Evolutionary conservation across 2,888 invertebrate genomes (phyloP).

Genomic region (Eurytoma californica): DNA sequence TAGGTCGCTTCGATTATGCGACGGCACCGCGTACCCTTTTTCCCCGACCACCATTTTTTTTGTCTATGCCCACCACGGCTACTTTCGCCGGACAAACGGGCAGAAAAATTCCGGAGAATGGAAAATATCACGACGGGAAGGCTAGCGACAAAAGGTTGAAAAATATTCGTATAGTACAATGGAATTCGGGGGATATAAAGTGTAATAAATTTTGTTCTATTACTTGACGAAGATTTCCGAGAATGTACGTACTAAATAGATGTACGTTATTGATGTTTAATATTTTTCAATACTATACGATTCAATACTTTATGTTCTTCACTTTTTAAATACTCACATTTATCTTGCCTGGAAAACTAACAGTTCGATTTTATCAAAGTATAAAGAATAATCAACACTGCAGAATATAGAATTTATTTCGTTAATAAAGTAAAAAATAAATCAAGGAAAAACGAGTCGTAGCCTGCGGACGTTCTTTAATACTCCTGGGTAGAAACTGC

Average conservation of each 20-base stretch:
- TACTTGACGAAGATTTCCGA: no score
- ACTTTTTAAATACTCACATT: no score
- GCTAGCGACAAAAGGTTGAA: neutral
- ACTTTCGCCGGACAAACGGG: conserved; percentile 38
- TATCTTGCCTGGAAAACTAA: neutral
- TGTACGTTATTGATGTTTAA: no score
- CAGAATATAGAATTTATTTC: neutral
- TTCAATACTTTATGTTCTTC: no score
- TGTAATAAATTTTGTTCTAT: no score
- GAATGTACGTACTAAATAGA: no score
- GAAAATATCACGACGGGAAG: conserved; percentile 41
- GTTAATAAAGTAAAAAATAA: neutral
- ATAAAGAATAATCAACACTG: neutral
- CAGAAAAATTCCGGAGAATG: conserved; percentile 42
- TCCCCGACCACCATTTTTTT: conserved; percentile 37
- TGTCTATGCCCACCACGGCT: conserved; percentile 10
- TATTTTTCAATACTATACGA: no score
- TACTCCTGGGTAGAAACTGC: conserved; percentile 58
- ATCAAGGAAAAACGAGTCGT: neutral
- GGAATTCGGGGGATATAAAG: no score
- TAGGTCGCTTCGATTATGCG: conserved; percentile 53
- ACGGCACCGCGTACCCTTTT: conserved; percentile 39
- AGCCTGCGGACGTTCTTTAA: conserved; percentile 6
- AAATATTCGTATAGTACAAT: no score
- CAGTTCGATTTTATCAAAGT: neutral